Evolutionary conservation across 2,888 invertebrate species (phyloP), one percentile per base, ranked within the genome.

Genomic region (Drosophila phalerata): DNA sequence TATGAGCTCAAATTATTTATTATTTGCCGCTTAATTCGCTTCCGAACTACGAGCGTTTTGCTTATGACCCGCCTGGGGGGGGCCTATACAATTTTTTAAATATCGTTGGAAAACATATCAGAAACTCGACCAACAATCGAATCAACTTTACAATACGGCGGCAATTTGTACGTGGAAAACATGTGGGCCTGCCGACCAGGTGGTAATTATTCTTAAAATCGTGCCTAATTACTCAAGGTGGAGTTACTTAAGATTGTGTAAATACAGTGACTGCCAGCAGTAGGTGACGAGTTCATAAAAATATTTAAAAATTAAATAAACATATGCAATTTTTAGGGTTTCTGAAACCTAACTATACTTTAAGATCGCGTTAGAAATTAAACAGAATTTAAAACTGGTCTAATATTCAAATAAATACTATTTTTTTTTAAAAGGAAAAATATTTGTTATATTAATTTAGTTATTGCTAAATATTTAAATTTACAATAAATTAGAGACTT

Each of bases 1-100:
- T 86, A 84, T 84, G 84, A 81, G 79, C 79, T 28, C 64, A 81
- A 87, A 88, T 85, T 89, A 85, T 87, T 88, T 88, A 85, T 80
- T 82, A 85, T 88, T 89, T 85, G 75, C 73, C 60, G 73, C 74
- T 73, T 77, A 85, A 88, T 86, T 83, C 60, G 89, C 89, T 86
- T 88, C 86, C 86, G 89, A 86, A 81, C 81, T 88, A 73, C 75
- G 74, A 85, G 66, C 57, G 69, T 67, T 76, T 81, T 64, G 60
- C 67, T 74, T 63, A 69, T 51, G 60, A 15, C 43, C 37, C 22
- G 56, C 82, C 47, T 42, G 51, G 66, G 75, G 72, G 56, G 37
- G 22, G 22, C 22, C 55, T 52, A 60, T 65, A 60, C 30, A 22
- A 40, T 48, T 43, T 49, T 68, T 68, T 32, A 0, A 30, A 45